phyloP scores from a whole-genome alignment of 2,113 vertebrate genomes.

The Carollia perspicillata region DNA sequence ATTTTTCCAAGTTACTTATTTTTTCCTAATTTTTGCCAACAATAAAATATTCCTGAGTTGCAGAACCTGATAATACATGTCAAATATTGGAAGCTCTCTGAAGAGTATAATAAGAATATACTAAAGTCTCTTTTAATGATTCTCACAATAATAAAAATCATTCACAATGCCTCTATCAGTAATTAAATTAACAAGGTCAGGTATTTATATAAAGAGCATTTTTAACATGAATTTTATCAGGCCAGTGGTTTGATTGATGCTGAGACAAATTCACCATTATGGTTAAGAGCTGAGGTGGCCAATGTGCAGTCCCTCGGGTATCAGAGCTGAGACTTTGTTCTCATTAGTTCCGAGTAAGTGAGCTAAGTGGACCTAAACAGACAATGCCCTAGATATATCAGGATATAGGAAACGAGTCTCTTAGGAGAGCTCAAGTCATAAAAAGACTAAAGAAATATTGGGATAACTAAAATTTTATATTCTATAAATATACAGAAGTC shows the following conservation, averaged over 20 bases:
- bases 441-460: slow-evolving; percentile 12
- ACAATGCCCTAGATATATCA: slow-evolving; percentile 35
- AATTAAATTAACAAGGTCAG: not conserved
- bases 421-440: slow-evolving; percentile 19
- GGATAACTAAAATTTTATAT: not conserved
- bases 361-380: slow-evolving; percentile 28
- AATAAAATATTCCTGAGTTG: not conserved
- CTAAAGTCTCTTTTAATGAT: not conserved
- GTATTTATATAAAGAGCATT: not conserved
- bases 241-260: not conserved
- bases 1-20: not conserved
- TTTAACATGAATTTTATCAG: slow-evolving; percentile 6
- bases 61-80: not conserved
- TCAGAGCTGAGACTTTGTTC: slow-evolving; percentile 30
- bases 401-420: slow-evolving; percentile 19
- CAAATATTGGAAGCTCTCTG: not conserved
- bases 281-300: not conserved
- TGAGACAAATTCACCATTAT: not conserved
- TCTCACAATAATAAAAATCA: not conserved
- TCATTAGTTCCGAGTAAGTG: slow-evolving; percentile 42
- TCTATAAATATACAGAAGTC: not conserved
- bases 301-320: not conserved
- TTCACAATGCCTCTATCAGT: not conserved
- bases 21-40: not conserved
- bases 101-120: not conserved